Conservation (phyloP, 2,888 invertebrate species). For the Ditylenchus weischeri region DNA sequence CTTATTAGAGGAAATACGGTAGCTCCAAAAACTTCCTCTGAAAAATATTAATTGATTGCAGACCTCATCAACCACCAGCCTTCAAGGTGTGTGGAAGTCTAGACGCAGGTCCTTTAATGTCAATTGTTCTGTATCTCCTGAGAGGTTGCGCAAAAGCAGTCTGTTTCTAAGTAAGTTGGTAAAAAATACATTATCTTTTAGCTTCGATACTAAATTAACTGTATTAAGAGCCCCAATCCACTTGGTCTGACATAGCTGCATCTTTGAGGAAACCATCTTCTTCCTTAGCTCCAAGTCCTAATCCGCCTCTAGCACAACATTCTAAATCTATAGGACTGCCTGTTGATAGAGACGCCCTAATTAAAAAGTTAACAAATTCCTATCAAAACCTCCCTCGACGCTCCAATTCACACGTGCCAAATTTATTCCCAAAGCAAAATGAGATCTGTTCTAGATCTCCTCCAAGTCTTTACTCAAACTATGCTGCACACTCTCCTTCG, state of each 20-base stretch:
- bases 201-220: neutral
- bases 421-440: no score
- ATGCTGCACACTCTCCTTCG: no score
- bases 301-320: neutral
- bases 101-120: neutral
- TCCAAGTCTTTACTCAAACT: no score
- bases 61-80: neutral
- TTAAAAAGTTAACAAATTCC: neutral
- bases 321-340: neutral
- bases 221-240: neutral
- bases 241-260: slow-evolving; percentile 5
- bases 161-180: neutral
- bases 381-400: neutral
- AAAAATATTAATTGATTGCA: neutral
- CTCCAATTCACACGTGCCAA: no score
- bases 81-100: slow-evolving; percentile 8
- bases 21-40: no score
- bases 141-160: neutral
- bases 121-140: no score
- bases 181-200: neutral
- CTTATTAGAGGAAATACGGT: no score
- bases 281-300: neutral
- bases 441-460: no score
- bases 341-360: neutral
- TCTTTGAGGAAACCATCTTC: neutral